Conservation (phyloP, 2,797 vertebrate genomes). For the Borostomias antarcticus region DNA sequence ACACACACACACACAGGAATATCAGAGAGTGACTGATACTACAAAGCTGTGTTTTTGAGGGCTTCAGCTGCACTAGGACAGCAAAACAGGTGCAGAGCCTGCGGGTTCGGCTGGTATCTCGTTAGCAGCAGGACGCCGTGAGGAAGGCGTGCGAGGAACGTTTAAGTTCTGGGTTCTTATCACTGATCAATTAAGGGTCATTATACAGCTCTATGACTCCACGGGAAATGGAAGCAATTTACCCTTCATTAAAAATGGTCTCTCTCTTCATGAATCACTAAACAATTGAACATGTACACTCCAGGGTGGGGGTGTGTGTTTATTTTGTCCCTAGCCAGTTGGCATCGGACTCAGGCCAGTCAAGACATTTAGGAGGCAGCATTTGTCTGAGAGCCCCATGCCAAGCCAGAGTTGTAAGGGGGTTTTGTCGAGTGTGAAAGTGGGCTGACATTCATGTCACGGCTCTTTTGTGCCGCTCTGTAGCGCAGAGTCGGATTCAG, state of each 20-base stretch:
- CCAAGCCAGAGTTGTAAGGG: conserved; percentile 38
- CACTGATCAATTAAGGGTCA: not conserved
- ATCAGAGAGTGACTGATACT: conserved; percentile 11
- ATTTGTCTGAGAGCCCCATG: conserved; percentile 27
- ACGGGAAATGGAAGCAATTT: not conserved
- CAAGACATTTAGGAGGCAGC: not conserved
- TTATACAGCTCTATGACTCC: too few species aligned
- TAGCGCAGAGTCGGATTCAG: conserved; percentile 42
- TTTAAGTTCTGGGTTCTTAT: not conserved
- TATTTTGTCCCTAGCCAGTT: conserved; percentile 37
- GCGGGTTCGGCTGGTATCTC: too few species aligned
- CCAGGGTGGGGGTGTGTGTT: conserved; percentile 1
- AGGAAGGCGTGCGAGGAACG: not conserved
- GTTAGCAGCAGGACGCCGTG: too few species aligned
- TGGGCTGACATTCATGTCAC: conserved; percentile 51
- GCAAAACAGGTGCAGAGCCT: too few species aligned
- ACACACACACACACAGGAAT: not conserved
- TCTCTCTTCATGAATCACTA: not conserved
- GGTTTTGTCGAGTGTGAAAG: conserved; percentile 45
- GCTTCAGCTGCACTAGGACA: too few species aligned
- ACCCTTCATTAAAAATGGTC: not conserved
- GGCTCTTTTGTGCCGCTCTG: conserved; percentile 52
- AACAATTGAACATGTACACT: conserved; percentile 13
- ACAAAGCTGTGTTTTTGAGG: too few species aligned
- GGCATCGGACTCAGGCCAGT: conserved; percentile 22